Base-by-base conservation (phyloP, 1,140 invertebrate species). In the Pseudomyrmex dendroicus region DNA sequence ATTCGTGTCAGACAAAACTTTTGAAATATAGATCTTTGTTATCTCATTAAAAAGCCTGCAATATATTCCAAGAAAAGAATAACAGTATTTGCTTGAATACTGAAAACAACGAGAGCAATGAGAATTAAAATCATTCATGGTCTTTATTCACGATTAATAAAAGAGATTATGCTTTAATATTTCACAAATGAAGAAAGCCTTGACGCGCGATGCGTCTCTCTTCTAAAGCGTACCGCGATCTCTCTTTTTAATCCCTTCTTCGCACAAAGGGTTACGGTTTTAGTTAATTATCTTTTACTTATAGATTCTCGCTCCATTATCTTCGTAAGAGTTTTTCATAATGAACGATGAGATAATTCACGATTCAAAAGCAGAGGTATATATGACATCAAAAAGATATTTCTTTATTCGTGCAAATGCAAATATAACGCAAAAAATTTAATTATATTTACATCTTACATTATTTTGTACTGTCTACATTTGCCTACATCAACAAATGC, bases 1-100 rank as follows among this genome's bases (percentile, higher is more conserved):
- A 70, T 86, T 87, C 67, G 85, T 83, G 73, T 78, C 80, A 56
- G 35, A 66, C 56, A 61, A 48, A 86, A 64, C 67, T 73, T n/a
- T 50, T n/a, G 15, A 44, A 73, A 82, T 57, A 73, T 12, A 12
- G 15, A 54, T 66, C 4, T 52, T 52, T 25, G 10, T 20, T 2
- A 25, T 48, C 22, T 48, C 62, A 12, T 73, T 57, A 44, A 48
- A 59, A 15, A 20, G 35, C 35, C 35, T 52, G 20, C 2, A 17
- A 35, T 59, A 22, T 59, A 59, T 59, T 59, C 7, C 44, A 3
- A 70, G 22, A 9, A 56, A 56, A 57, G 52, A 57, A 13, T 8
- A 44, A 72, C 10, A 25, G 50, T 50, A 63, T 2, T 25, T 22
- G 35, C 35, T 35, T 35, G 35, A 35, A 35, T 10, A 12, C 10